A percentile compares a stretch with the other conserved stretches of the same genome.
phyloP scores from a whole-genome alignment of 2,113 vertebrate species.

The Saimiri boliviensis region DNA sequence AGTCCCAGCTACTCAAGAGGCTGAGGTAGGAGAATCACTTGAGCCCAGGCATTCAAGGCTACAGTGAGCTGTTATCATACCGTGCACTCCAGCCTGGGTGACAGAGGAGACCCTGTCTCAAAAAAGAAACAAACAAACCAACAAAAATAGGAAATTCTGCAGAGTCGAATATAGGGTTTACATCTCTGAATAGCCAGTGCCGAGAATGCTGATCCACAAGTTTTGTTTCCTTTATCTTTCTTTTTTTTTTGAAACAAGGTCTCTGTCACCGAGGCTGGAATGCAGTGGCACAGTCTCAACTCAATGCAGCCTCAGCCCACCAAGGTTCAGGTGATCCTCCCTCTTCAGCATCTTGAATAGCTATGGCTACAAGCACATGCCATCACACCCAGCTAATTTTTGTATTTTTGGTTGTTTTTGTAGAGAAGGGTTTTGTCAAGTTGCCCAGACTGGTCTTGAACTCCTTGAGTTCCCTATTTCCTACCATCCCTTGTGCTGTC shows the following conservation, averaged over 20 bases:
- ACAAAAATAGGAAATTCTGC: neutral
- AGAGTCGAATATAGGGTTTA: neutral
- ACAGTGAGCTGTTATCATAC: too few relatives aligned
- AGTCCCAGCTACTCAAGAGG: too few relatives aligned
- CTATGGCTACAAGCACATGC: neutral
- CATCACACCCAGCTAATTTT: neutral
- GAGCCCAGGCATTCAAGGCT: too few relatives aligned
- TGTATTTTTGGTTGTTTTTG: neutral
- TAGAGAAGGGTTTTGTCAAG: neutral
- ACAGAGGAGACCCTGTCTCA: too few relatives aligned
- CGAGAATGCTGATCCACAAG: neutral
- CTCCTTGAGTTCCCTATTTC: too few relatives aligned
- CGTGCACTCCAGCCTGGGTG: too few relatives aligned
- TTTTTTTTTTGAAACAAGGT: neutral
- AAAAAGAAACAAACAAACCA: too few relatives aligned
- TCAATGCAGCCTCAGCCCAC: neutral
- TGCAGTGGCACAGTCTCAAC: neutral
- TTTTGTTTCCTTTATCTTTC: neutral
- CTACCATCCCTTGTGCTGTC: neutral
- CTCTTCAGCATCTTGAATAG: neutral
- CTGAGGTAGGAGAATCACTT: too few relatives aligned
- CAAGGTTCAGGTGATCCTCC: neutral
- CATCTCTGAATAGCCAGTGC: constrained; percentile 11
- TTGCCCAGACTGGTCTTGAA: neutral
- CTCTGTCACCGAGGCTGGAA: neutral